Base-by-base conservation (phyloP, 2,797 vertebrate genomes). In the Micrastur ruficollis region DNA sequence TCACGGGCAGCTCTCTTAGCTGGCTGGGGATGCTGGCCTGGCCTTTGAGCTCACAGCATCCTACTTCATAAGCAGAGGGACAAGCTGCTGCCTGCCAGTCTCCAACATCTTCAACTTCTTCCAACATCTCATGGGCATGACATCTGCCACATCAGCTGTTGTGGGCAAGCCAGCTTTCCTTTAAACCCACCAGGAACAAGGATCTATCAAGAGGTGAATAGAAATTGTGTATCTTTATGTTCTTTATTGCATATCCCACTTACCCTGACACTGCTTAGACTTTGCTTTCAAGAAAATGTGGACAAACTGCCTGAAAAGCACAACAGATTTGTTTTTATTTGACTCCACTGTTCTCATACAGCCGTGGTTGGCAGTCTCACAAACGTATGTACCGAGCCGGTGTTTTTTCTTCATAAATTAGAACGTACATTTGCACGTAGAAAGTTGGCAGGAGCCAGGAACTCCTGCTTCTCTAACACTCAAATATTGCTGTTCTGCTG, bases 331-430 rank as follows among this genome's bases (percentile, higher is more conserved):
- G 9, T 5, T 63, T 79, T 53, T n/a, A 23, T 73, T 56, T 94
- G 19, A 40, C 55, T 76, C 25, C 1, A 0, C 32, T 94, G 1
- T 70, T 89, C 14, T 93, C 2, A 1, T 74, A 73, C 32, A 66
- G 23, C 49, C 47, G 19, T 11, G 34, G 49, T 11, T 46, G 47
- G 34, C 47, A 88, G 2, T 32, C 50, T 89, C 1, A 2, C 26
- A 78, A 42, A 46, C 18, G 31, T 36, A 31, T 0, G 0, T 47
- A 61, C 17, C 0, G 0, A 81, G 22, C 6, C 46, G 23, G 29
- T 70, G 55, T 0, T 2, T 59, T 62, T 89, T 56, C 23, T 91
- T 73, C 65, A 40, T 71, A n/a, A n/a, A 85, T 82, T 58, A 62
- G 21, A 75, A 22, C 14, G 27, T 26, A 22, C 12, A 27, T 80